Conservation (phyloP, 2,888 invertebrate genomes). For the Perizoma affinitatum region DNA sequence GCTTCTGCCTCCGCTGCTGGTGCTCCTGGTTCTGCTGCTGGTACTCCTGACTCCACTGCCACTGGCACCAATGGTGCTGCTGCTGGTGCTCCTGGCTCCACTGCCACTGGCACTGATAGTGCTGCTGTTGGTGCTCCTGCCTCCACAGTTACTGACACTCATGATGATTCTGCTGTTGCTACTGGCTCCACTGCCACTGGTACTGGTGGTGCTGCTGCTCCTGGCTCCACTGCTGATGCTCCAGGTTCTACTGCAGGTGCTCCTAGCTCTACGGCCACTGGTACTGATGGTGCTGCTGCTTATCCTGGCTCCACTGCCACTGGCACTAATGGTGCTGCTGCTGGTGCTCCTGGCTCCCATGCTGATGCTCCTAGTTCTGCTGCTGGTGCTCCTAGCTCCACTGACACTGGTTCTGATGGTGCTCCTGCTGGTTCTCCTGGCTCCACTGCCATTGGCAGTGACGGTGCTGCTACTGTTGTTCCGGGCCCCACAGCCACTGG, state of each 20-base stretch:
- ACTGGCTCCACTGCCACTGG: constrained; percentile 4
- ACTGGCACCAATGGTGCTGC: too few species aligned
- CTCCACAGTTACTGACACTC: background rate
- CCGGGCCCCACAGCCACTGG: constrained; percentile 2
- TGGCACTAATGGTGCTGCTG: background rate
- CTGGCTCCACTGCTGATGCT: constrained; percentile 1
- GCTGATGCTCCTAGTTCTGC: constrained; percentile 10
- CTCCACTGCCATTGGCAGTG: constrained; percentile 1
- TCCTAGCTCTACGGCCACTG: constrained; percentile 10
- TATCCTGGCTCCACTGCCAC: background rate
- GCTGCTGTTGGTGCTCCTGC: constrained; percentile 6
- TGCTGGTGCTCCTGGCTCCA: background rate
- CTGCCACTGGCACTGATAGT: constrained; percentile 1
- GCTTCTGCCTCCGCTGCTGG: constrained; percentile 2
- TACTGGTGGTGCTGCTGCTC: background rate
- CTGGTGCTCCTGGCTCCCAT: background rate
- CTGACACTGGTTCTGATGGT: constrained; percentile 1
- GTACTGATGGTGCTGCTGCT: background rate
- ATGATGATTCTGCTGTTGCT: constrained; percentile 4
- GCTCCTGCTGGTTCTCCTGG: constrained; percentile 5
- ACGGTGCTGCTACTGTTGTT: background rate
- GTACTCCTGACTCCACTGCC: background rate
- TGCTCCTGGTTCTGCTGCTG: constrained; percentile 12
- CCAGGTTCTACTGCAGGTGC: constrained; percentile 6
- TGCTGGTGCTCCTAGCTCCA: constrained; percentile 1